These are phyloP conservation scores for Marronus borbonicus DNA, from an alignment of 2,888 invertebrate species.

Conservation along the genomic window DNA sequence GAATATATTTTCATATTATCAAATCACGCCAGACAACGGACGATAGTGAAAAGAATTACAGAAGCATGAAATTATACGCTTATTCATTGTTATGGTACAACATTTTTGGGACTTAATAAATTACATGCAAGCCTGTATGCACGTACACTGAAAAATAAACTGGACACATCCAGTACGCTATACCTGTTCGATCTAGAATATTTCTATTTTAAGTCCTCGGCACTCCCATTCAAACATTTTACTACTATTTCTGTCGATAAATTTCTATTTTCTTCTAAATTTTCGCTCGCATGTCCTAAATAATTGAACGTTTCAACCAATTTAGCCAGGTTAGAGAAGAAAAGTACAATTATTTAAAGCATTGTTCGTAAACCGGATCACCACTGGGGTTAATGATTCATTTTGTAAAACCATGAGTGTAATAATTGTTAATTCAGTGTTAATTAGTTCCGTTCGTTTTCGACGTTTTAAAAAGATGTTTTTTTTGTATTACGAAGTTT, in stretches of 20 bases:
- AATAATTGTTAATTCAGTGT: not conserved
- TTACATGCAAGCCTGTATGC: constrained; percentile 16
- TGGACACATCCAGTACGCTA: constrained; percentile 24
- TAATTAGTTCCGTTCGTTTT: constrained; percentile 5
- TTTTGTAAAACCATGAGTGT: too few relatives aligned
- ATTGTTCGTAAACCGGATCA: too few relatives aligned
- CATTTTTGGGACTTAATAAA: constrained; percentile 17
- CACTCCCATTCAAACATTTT: not conserved
- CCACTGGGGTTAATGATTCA: too few relatives aligned
- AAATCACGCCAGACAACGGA: too few relatives aligned
- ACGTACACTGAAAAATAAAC: constrained; percentile 27
- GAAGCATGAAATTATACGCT: not conserved
- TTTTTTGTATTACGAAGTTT: not conserved
- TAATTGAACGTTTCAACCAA: too few relatives aligned
- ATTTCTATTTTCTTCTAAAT: not conserved
- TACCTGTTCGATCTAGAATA: constrained; percentile 35
- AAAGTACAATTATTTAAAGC: too few relatives aligned
- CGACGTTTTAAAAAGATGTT: not conserved
- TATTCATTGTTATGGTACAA: not conserved
- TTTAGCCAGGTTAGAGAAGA: too few relatives aligned
- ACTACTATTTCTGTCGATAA: not conserved
- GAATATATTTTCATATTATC: too few relatives aligned
- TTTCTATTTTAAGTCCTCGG: constrained; percentile 30
- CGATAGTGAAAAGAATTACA: too few relatives aligned
- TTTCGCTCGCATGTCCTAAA: too few relatives aligned